Evolutionary conservation across 2,113 vertebrate genomes (phyloP), one percentile per base, ranked within the genome.

Genomic region (Erinaceus europaeus): DNA sequence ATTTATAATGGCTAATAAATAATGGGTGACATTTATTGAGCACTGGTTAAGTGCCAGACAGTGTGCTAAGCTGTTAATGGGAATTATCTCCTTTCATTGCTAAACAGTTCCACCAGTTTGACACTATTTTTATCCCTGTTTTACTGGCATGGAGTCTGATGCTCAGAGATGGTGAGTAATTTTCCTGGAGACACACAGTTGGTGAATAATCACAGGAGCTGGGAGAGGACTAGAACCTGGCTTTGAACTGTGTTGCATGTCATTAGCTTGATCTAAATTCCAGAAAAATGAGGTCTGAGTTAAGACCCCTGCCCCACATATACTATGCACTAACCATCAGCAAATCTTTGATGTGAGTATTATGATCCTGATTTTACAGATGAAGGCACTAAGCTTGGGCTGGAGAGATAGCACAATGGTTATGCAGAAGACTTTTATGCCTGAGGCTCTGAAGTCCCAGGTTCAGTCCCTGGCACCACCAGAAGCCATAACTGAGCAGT

Each of bases 1-100:
- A 78, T 74, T 78, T 71, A 69, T 78, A 85, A 75, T 40, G 62
- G 72, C 29, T 69, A 62, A 55, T 86, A 83, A 86, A 81, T 92
- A 82, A 83, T 53, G 34, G 52, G 27, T 20, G 72, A 64, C 69
- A 53, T 74, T 73, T 83, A 71, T 5, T 38, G 80, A 84, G 84
- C 57, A 46, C 52, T 80, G 57, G 72, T 55, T 71, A 75, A 83
- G 62, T 87, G 57, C 40, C 86, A 86, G 64, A 59, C 68, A n/a
- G 20, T 18, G 34, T 62, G 61, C 67, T 79, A 59, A 91, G 44
- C 34, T 64, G 44, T 71, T 34, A 36, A n/a, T 25, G 44, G 73
- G 75, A 80, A 64, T 79, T 34, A 76, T 36, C 57, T 64, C 53
- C 68, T 74, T 75, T 71, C 44, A 29, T 23, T 0, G 8, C 61